Conservation (phyloP, 2,113 vertebrate genomes). For the Mirounga angustirostris region DNA sequence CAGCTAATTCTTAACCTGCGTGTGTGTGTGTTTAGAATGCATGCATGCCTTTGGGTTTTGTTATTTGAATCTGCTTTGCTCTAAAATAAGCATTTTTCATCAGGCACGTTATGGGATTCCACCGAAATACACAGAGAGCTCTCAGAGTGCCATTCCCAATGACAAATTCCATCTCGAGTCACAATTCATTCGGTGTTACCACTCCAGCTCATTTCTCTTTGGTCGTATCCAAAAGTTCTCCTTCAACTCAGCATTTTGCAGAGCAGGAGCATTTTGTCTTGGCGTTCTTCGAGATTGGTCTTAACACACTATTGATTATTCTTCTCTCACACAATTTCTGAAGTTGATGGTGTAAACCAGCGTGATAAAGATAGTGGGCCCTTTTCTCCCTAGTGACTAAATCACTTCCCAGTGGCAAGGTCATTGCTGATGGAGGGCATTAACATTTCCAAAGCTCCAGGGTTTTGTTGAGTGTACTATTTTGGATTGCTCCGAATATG, state of each 20-base stretch:
- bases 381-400: conserved; percentile 53
- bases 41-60: not conserved
- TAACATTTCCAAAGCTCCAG: conserved; percentile 69
- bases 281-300: conserved; percentile 27
- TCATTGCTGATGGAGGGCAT: conserved; percentile 58
- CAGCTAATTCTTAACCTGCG: not conserved
- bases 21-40: not conserved
- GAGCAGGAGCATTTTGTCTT: conserved; percentile 50
- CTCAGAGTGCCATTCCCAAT: conserved; percentile 35
- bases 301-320: conserved; percentile 76
- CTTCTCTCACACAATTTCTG: conserved; percentile 61
- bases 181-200: conserved; percentile 62
- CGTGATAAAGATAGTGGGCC: conserved; percentile 62
- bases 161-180: conserved; percentile 66
- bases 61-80: conserved; percentile 4
- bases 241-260: conserved; percentile 69
- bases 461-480: conserved; percentile 60
- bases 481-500: conserved; percentile 58
- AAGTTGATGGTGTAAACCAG: conserved; percentile 71
- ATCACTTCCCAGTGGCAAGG: conserved; percentile 73
- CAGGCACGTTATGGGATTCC: not conserved
- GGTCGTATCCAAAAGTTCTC: conserved; percentile 70
- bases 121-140: not conserved
- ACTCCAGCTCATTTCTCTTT: conserved; percentile 70
- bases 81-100: conserved; percentile 44